Percentiles rank a stretch among this genome's conserved stretches.
Conservation (phyloP, 2,888 invertebrate genomes). For the Stratiomys singularior region DNA sequence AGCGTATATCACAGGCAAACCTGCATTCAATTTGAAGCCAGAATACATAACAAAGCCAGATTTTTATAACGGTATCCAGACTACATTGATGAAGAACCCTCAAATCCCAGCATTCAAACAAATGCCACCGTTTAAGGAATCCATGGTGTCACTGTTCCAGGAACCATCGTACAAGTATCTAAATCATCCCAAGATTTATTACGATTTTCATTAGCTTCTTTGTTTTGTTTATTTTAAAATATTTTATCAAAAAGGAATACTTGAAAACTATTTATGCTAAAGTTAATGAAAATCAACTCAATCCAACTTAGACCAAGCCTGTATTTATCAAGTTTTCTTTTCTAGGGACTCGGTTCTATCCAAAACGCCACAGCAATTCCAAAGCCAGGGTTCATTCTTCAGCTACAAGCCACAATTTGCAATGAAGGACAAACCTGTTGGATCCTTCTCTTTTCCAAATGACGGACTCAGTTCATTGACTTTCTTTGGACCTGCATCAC, state of each 20-base stretch:
- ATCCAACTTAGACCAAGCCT: no score
- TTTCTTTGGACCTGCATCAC: constrained; percentile 43
- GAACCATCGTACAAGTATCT: constrained; percentile 25
- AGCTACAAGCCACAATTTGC: constrained; percentile 2
- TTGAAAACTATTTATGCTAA: no score
- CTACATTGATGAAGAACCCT: constrained; percentile 46
- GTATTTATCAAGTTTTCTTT: neutral
- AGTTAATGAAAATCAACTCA: no score
- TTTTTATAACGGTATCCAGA: constrained; percentile 48
- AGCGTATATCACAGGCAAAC: constrained; percentile 43
- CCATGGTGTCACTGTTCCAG: constrained; percentile 14
- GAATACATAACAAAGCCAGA: constrained; percentile 39
- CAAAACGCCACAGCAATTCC: constrained; percentile 45
- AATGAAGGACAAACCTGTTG: constrained; percentile 7
- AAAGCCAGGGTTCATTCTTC: neutral
- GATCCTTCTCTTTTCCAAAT: constrained; percentile 25
- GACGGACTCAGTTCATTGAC: constrained; percentile 19
- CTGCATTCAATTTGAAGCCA: constrained; percentile 47
- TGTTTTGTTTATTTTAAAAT: no score
- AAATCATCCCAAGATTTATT: neutral
- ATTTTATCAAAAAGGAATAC: no score
- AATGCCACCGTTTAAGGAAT: constrained; percentile 37
- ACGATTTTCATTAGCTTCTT: neutral
- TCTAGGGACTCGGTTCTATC: constrained; percentile 48
- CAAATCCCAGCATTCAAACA: constrained; percentile 20